A percentile compares a stretch with the other conserved stretches of the same genome.
Conservation (phyloP, 2,113 vertebrate species). For the Triplophysa rosa region DNA sequence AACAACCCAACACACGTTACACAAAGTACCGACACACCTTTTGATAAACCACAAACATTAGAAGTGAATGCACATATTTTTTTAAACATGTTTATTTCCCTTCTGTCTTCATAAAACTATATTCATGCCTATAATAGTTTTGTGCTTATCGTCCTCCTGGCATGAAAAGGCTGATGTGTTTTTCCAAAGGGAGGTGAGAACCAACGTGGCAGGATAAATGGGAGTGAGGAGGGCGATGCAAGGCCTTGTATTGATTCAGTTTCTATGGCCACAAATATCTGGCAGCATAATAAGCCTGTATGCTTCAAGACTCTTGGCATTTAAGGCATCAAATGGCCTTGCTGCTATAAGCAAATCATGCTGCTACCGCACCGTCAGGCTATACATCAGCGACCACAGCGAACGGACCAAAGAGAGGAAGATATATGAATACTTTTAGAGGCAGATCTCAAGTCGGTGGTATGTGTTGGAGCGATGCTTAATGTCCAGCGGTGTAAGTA, state of each 20-base stretch:
- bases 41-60: no score
- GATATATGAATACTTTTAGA: conserved; percentile 55
- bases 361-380: conserved; percentile 46
- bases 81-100: not conserved
- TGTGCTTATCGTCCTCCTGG: not conserved
- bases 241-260: conserved; percentile 68
- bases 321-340: conserved; percentile 70
- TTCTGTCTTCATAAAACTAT: not conserved
- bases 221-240: conserved; percentile 31
- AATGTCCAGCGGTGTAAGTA: conserved; percentile 66
- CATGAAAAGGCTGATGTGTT: conserved; percentile 25
- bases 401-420: conserved; percentile 24
- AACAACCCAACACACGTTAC: no score
- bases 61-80: not conserved
- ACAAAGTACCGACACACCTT: no score
- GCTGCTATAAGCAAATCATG: conserved; percentile 72
- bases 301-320: conserved; percentile 67
- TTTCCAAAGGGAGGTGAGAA: conserved; percentile 57
- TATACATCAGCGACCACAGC: conserved; percentile 3
- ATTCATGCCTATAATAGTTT: not conserved
- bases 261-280: conserved; percentile 76
- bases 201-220: conserved; percentile 61
- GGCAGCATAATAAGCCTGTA: conserved; percentile 72
- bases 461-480: conserved; percentile 58
- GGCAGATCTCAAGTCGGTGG: conserved; percentile 54